phyloP scores from a whole-genome alignment of 2,888 invertebrate genomes.

The Gasteruption jaculator region DNA sequence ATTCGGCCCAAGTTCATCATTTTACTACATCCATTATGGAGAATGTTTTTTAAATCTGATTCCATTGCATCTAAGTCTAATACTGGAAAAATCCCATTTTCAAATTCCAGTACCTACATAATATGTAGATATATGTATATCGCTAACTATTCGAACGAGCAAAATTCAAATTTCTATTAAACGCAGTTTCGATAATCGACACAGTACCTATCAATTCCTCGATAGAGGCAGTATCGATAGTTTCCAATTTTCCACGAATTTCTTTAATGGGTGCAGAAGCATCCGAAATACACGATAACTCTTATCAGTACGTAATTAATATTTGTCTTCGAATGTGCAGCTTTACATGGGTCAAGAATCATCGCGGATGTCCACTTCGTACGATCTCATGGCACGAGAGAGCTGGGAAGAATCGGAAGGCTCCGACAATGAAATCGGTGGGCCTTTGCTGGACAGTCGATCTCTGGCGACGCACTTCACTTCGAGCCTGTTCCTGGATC shows the following conservation, averaged over 20 bases:
- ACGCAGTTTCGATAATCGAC: background rate
- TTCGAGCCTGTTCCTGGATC: constrained; percentile 46
- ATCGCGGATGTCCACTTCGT: constrained; percentile 56
- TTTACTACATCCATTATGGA: too few species aligned
- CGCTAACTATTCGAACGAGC: too few species aligned
- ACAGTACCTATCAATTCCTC: too few species aligned
- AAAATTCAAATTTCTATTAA: background rate
- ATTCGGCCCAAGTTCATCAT: too few species aligned
- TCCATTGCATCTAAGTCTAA: too few species aligned
- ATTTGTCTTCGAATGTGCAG: constrained; percentile 30
- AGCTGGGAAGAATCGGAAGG: constrained; percentile 66
- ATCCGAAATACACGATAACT: background rate
- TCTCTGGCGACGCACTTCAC: constrained; percentile 49
- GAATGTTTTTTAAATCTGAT: too few species aligned
- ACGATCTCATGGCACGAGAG: constrained; percentile 65
- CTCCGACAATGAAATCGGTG: constrained; percentile 56
- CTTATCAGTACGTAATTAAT: background rate
- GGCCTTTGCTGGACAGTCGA: constrained; percentile 46
- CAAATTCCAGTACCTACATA: too few species aligned
- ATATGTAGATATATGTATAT: too few species aligned
- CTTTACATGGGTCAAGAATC: constrained; percentile 60
- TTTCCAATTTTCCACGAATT: too few species aligned
- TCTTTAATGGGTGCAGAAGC: too few species aligned
- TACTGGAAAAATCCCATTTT: too few species aligned
- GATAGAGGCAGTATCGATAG: too few species aligned